Evolutionary conservation across 1,140 invertebrate genomes (phyloP).

Genomic region (Drosophila murphyi): DNA sequence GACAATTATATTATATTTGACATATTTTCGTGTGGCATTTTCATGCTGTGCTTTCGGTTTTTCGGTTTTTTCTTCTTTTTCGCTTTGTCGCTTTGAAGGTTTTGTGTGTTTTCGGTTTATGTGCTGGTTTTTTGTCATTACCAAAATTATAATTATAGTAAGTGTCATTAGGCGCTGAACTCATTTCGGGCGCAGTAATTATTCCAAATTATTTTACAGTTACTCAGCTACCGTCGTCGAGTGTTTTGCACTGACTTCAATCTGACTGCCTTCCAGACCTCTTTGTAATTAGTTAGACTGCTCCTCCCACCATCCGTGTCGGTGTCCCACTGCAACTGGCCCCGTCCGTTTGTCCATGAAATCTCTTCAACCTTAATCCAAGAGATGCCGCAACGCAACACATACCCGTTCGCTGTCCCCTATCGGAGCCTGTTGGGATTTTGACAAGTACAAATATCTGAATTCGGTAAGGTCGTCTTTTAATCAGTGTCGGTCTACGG

Average conservation of each 20-base stretch:
- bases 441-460: conserved; percentile 83
- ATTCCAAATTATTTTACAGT: conserved; percentile 77
- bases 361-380: conserved; percentile 32
- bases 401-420: conserved; percentile 5
- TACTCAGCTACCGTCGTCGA: conserved; percentile 24
- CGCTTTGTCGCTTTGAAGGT: too few species aligned
- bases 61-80: conserved; percentile 19
- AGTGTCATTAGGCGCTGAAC: conserved; percentile 79
- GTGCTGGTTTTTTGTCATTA: conserved; percentile 65
- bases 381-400: conserved; percentile 24
- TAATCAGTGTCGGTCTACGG: conserved; percentile 67
- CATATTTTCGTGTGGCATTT: conserved; percentile 68
- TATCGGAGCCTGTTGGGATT: conserved; percentile 48
- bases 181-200: conserved; percentile 69
- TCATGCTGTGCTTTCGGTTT: conserved; percentile 43
- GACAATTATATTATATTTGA: conserved; percentile 82
- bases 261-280: conserved; percentile 22
- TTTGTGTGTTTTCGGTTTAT: conserved; percentile 13
- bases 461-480: conserved; percentile 84
- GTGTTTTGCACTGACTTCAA: background rate
- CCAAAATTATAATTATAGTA: conserved; percentile 82
- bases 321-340: background rate
- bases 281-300: conserved; percentile 42
- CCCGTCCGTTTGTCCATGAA: conserved; percentile 5
- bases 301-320: background rate